phyloP scores from a whole-genome alignment of 2,888 invertebrate genomes.

The Nipponacmea schrenckii region DNA sequence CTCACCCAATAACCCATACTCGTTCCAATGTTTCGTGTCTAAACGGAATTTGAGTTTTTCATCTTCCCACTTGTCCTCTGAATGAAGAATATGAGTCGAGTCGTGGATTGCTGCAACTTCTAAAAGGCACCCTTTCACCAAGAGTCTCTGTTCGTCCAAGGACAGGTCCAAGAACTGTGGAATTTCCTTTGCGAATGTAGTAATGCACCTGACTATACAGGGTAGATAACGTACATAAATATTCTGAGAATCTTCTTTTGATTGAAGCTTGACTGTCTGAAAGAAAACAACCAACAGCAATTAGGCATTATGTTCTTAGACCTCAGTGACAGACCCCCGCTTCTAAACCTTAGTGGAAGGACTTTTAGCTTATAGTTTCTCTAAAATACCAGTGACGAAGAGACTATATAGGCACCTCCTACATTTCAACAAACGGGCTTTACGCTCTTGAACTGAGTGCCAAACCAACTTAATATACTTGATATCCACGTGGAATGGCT shows the following conservation, averaged over 20 bases:
- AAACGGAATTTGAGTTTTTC: slow-evolving; percentile 41
- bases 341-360: no score
- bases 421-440: no score
- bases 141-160: slow-evolving; percentile 49
- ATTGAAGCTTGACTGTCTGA: slow-evolving; percentile 13
- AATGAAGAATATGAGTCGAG: slow-evolving; percentile 38
- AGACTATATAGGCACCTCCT: no score
- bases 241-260: slow-evolving; percentile 33
- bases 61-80: slow-evolving; percentile 33
- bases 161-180: slow-evolving; percentile 53
- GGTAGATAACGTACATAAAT: slow-evolving; percentile 54
- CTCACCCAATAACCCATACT: slow-evolving; percentile 41
- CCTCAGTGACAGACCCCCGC: no score
- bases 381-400: no score
- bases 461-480: no score
- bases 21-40: slow-evolving; percentile 23
- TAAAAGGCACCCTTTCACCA: slow-evolving; percentile 53
- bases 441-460: no score
- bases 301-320: not conserved
- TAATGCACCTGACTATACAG: slow-evolving; percentile 51
- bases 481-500: no score
- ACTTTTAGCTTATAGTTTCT: no score
- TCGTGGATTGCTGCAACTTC: slow-evolving; percentile 52
- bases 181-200: slow-evolving; percentile 55
- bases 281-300: not conserved